A percentile compares a stretch with the other conserved stretches of the same genome.
phyloP scores from a whole-genome alignment of 2,888 invertebrate species.

The Eretmocerus hayati region DNA sequence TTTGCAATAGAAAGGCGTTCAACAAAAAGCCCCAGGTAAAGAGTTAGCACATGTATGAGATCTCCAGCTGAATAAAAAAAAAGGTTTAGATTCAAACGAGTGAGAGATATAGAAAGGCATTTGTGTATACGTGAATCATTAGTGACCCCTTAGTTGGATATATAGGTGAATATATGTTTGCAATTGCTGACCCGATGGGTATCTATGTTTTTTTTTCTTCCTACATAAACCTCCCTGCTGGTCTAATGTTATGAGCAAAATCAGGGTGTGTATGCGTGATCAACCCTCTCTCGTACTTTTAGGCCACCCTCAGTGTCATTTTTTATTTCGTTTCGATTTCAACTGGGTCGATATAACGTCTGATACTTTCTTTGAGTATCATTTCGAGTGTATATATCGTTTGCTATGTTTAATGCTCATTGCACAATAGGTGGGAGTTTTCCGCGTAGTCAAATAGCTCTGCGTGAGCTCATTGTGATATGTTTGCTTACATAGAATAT shows the following conservation, averaged over 20 bases:
- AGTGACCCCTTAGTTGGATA: constrained; percentile 13
- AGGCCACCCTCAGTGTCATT: constrained; percentile 10
- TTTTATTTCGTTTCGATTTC: constrained; percentile 17
- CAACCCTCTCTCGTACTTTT: not conserved
- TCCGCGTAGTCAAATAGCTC: too few species aligned
- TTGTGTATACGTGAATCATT: constrained; percentile 12
- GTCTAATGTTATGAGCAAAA: too few species aligned
- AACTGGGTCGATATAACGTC: not conserved
- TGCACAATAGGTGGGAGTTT: too few species aligned
- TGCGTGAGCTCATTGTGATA: too few species aligned
- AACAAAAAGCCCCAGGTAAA: not conserved
- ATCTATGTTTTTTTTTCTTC: constrained; percentile 8
- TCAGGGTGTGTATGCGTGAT: not conserved
- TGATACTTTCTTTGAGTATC: too few species aligned
- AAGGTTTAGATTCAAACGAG: not conserved
- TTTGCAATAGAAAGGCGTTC: not conserved
- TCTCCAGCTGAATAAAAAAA: too few species aligned
- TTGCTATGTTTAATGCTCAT: too few species aligned
- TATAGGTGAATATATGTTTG: not conserved
- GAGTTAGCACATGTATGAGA: too few species aligned
- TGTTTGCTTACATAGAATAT: too few species aligned
- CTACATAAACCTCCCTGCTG: too few species aligned
- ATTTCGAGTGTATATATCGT: too few species aligned
- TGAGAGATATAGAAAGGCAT: constrained; percentile 10
- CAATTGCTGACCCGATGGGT: constrained; percentile 11